Evolutionary conservation across 1,140 invertebrate species (phyloP).

Genomic region (Eupeodes corollae): DNA sequence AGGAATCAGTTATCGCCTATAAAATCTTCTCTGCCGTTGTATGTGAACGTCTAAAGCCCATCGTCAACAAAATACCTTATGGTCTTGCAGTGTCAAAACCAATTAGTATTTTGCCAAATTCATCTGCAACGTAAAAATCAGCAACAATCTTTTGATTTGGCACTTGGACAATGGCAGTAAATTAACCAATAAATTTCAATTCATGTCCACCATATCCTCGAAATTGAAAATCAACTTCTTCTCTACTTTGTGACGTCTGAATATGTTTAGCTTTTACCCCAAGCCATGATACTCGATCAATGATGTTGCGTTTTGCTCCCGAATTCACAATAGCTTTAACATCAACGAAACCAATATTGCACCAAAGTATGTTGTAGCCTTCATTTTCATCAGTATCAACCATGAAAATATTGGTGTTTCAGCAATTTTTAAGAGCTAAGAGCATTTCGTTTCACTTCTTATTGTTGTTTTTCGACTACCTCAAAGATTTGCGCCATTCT

Average conservation of each 20-base stretch:
- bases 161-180: background rate
- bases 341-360: background rate
- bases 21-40: no score
- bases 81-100: slow-evolving; percentile 6
- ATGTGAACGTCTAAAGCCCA: no score
- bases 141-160: background rate
- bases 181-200: background rate
- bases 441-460: background rate
- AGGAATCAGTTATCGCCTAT: no score
- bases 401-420: background rate
- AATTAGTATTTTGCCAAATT: slow-evolving; percentile 3
- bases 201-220: no score
- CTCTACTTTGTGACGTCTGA: no score
- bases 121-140: slow-evolving; percentile 6
- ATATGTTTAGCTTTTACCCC: no score
- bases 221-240: no score
- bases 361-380: background rate
- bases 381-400: background rate
- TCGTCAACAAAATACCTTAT: no score
- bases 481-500: background rate
- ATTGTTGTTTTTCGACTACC: background rate
- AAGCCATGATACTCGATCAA: background rate
- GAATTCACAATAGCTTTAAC: background rate
- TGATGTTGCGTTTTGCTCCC: background rate
- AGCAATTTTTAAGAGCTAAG: background rate